Evolutionary conservation across 2,113 vertebrate genomes (phyloP), one percentile per base, ranked within the genome.

Genomic region (Osmerus mordax): DNA sequence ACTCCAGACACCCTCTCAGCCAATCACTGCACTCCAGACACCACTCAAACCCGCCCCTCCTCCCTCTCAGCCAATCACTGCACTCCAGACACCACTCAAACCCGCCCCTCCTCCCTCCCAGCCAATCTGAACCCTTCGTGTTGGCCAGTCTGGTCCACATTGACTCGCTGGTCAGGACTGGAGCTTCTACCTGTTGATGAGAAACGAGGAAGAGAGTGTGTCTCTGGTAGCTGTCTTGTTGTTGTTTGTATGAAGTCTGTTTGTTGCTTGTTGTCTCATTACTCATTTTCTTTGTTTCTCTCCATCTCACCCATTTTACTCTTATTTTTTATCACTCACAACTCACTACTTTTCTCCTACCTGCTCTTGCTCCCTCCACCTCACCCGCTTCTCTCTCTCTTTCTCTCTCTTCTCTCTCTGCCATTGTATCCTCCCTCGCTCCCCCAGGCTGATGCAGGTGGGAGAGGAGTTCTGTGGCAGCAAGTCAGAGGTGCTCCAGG

Each of bases 391-490:
- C 29, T 25, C 68, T 21, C 21, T 62, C 14, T 9, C 54, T 9
- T 1, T 32, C 7, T 18, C 54, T 21, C 21, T 21, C 21, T 21
- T 14, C 9, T 25, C 21, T 21, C 21, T 21, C 21, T 21, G 0
- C 56, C 23, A 4, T 32, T 32, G 29, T 32, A 32, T 32, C 66
- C 3, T 71, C 74, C 78, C 88, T 2, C 83, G 62, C 29, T 32
- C 1, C 67, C 73, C 14, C 71, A 99, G 97, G 88, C 81, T 99
- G 74, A 97, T 98, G 95, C 96, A 98, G 83, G 97, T 99, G 83
- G 97, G 97, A 41, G 96, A 98, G 87, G 96, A 99, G 87, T 99
- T 99, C 89, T 98, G 97, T 77, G 93, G 96, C 84, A 99, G 97
- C 81, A 97, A 93, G 81, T 99, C 97, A 6, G 97, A 99, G 87